phyloP scores from a whole-genome alignment of 2,797 vertebrate genomes.

The Hemitrygon akajei region DNA sequence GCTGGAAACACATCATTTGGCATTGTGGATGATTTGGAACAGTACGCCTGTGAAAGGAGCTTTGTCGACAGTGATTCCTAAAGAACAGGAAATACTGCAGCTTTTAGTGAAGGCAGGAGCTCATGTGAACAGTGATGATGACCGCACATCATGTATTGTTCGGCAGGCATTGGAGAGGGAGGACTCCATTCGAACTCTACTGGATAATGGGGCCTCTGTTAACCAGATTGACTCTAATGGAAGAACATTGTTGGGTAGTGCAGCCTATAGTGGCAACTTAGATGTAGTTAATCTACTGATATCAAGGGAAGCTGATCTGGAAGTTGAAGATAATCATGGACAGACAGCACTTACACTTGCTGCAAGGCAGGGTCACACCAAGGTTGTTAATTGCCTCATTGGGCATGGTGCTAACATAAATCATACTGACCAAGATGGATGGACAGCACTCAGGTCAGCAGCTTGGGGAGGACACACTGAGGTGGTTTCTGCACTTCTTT shows the following conservation, averaged over 20 bases:
- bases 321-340: constrained; percentile 83
- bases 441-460: constrained; percentile 88
- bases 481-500: constrained; percentile 92
- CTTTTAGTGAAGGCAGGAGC: constrained; percentile 93
- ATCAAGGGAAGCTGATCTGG: constrained; percentile 82
- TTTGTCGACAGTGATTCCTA: constrained; percentile 82
- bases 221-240: constrained; percentile 89
- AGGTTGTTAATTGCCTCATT: constrained; percentile 92
- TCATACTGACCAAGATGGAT: constrained; percentile 92
- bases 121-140: constrained; percentile 86
- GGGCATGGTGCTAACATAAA: constrained; percentile 88
- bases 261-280: constrained; percentile 87
- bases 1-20: constrained; percentile 81
- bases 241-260: constrained; percentile 82
- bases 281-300: constrained; percentile 90
- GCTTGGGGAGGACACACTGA: constrained; percentile 96
- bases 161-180: constrained; percentile 90
- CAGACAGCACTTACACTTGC: constrained; percentile 92
- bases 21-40: constrained; percentile 98
- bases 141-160: constrained; percentile 82
- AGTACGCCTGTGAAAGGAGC: constrained; percentile 92
- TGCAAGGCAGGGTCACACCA: constrained; percentile 91
- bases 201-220: constrained; percentile 86
- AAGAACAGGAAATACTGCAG: constrained; percentile 92
- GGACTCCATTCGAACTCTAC: constrained; percentile 85